Conservation (phyloP, 2,888 invertebrate genomes). For the Pseudanteris insignis region DNA sequence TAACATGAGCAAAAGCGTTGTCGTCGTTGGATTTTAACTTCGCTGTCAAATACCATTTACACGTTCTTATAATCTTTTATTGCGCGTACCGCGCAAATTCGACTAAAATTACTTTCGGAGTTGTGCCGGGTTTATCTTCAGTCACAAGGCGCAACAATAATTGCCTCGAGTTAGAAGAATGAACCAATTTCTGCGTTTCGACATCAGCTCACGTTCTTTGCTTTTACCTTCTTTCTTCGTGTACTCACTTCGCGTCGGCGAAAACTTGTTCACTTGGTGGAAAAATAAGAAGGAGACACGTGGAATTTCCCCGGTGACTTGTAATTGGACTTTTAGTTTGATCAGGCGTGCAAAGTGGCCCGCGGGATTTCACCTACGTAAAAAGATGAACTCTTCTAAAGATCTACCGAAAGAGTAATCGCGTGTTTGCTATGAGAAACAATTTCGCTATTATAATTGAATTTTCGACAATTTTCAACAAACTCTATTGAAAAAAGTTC, state of each 20-base stretch:
- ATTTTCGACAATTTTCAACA: too few species aligned
- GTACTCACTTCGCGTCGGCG: constrained; percentile 2
- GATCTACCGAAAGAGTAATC: too few species aligned
- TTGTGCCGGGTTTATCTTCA: constrained; percentile 31
- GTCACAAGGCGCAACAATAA: constrained; percentile 26
- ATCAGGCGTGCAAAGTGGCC: constrained; percentile 21
- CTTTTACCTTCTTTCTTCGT: not conserved
- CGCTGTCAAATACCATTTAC: constrained; percentile 20
- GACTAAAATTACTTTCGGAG: constrained; percentile 21
- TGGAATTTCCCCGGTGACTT: constrained; percentile 22
- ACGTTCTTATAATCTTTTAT: constrained; percentile 32
- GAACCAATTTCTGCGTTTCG: constrained; percentile 25
- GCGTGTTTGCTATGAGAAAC: too few species aligned
- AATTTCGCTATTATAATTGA: too few species aligned
- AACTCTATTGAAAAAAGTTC: too few species aligned
- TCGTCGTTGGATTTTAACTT: too few species aligned
- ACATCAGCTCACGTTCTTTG: constrained; percentile 12
- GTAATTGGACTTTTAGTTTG: constrained; percentile 27
- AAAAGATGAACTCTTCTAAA: too few species aligned
- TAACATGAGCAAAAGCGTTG: too few species aligned
- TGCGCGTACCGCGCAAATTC: constrained; percentile 21
- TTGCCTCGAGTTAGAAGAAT: constrained; percentile 28
- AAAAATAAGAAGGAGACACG: constrained; percentile 18
- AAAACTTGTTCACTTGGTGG: constrained; percentile 9
- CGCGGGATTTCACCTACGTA: not conserved